Conservation (phyloP, 35 echinoderm and acorn worm genomes). For the Ptychodera flava region DNA sequence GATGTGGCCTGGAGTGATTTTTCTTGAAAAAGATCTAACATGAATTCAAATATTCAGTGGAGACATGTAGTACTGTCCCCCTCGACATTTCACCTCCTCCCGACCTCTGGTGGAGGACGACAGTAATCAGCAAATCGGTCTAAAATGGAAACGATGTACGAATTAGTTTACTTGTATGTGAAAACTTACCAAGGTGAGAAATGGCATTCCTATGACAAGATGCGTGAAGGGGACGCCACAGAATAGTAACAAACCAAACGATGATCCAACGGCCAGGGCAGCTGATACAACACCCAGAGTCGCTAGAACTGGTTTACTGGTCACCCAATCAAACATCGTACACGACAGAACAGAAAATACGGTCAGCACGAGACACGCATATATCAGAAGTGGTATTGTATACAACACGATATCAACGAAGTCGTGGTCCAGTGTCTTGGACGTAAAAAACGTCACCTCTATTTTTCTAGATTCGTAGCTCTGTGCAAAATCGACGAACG, state of each 20-base stretch:
- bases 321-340: constrained; percentile 51
- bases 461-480: background rate
- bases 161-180: too few relatives aligned
- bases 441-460: background rate
- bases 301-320: constrained; percentile 46
- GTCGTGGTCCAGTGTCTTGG: background rate
- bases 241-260: constrained; percentile 45
- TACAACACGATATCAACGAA: background rate
- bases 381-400: constrained; percentile 14
- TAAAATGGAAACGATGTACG: too few relatives aligned
- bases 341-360: constrained; percentile 40
- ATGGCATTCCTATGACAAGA: constrained; percentile 42
- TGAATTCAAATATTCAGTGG: too few relatives aligned
- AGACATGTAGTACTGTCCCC: too few relatives aligned
- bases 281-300: constrained; percentile 38
- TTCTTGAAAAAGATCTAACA: too few relatives aligned
- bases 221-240: constrained; percentile 52
- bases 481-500: background rate
- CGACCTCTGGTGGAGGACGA: too few relatives aligned
- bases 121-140: too few relatives aligned
- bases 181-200: constrained; percentile 61
- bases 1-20: too few relatives aligned
- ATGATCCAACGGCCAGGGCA: constrained; percentile 28
- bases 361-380: constrained; percentile 35
- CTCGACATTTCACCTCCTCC: too few relatives aligned